A percentile compares a stretch with the other conserved stretches of the same genome.
These are phyloP conservation scores for Pelvicachromis taeniatus DNA, from an alignment of 2,113 vertebrate genomes.

Conservation along the genomic window DNA sequence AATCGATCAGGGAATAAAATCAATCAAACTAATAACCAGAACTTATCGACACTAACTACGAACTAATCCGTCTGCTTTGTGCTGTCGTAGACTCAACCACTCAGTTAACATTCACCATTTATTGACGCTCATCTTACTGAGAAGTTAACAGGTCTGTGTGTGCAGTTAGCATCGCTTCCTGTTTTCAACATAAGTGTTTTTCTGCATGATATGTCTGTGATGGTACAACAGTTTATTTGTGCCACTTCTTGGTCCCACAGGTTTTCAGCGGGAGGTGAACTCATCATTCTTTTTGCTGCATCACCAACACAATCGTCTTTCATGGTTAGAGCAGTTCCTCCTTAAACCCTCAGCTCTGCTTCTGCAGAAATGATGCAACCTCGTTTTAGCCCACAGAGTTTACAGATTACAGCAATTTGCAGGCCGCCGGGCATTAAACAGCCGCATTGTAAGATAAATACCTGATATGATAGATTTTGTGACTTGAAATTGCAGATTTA, in stretches of 20 bases:
- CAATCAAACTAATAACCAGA: not conserved
- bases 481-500: rapidly evolving
- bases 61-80: not conserved
- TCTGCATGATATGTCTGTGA: not conserved
- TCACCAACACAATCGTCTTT: not conserved
- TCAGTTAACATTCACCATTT: rapidly evolving
- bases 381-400: rapidly evolving
- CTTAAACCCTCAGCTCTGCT: not conserved
- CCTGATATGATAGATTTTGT: not conserved
- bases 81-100: not conserved
- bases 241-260: not conserved
- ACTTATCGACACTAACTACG: not conserved
- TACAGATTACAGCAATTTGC: not conserved
- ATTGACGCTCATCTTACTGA: not conserved
- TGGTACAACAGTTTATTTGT: not conserved
- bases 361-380: not conserved
- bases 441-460: not conserved
- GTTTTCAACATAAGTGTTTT: not conserved
- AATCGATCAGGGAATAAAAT: not conserved
- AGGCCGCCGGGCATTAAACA: not conserved
- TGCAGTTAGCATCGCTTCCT: not conserved
- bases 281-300: not conserved
- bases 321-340: not conserved
- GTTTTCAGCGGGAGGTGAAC: not conserved
- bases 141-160: rapidly evolving